Evolutionary conservation across 2,888 invertebrate species (phyloP), one percentile per base, ranked within the genome.

Genomic region (Ormia ochracea): DNA sequence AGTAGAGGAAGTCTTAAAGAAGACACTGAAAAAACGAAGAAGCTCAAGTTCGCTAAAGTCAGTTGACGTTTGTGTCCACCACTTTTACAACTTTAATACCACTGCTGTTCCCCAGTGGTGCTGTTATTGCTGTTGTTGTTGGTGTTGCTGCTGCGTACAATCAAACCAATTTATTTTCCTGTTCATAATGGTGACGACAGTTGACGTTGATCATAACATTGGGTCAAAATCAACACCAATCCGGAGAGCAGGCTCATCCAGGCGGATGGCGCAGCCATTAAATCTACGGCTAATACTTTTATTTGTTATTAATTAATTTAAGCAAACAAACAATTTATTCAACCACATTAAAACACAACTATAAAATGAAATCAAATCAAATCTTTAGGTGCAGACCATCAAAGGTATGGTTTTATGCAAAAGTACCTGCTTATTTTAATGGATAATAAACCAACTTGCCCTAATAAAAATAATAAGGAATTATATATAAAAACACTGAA

Each of bases 11-110:
- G 28, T 56, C 19, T 19, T 45, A 65, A 73, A 56, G 59, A 61
- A 75, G 54, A 74, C 56, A 70, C 63, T 31, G 41, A 33, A 52
- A 54, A 68, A 58, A 66, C 41, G 26, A 76, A 76, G 76, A 80
- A 80, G 80, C 80, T 76, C 80, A 80, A 80, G 80, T 80, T 80
- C 80, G 72, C 61, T n/a, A 68, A 72, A 76, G 80, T 76, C 76
- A 80, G 72, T 76, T 76, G 56, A 14, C 33, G 66, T 66, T 69
- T 69, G 36, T 76, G 61, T 63, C 36, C 54, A 56, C 7, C 36
- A 43, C 19, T n/a, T 17, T 26, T 45, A 17, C 54, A 28, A 14
- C 23, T 48, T 14, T 31, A 19, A 41, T 59, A 31, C 48, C 12
- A 14, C 23, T 19, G 5, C 31, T 31, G 31, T 10, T 31, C 9